phyloP scores from a whole-genome alignment of 2,113 vertebrate species.

The Pleuronectes platessa region DNA sequence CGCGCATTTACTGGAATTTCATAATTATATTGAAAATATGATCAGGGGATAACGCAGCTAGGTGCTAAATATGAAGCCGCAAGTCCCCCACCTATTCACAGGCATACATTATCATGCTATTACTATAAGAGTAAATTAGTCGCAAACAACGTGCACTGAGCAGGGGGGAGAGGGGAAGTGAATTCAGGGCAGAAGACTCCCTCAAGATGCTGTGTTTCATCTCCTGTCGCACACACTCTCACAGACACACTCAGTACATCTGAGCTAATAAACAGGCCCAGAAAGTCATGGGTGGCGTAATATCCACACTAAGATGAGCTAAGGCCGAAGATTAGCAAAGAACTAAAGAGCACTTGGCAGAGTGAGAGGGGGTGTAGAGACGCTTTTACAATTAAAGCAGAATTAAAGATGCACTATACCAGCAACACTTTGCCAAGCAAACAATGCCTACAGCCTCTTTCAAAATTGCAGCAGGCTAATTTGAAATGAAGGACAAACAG shows the following conservation, averaged over 20 bases:
- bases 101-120: slow-evolving; percentile 71
- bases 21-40: slow-evolving; percentile 78
- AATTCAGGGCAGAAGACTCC: slow-evolving; percentile 14
- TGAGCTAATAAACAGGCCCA: slow-evolving; percentile 68
- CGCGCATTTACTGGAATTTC: slow-evolving; percentile 74
- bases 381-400: slow-evolving; percentile 78
- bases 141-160: background rate
- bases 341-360: slow-evolving; percentile 80
- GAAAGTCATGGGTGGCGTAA: slow-evolving; percentile 67
- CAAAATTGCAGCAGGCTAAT: slow-evolving; percentile 85
- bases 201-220: slow-evolving; percentile 35
- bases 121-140: slow-evolving; percentile 58
- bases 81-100: slow-evolving; percentile 60
- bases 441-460: slow-evolving; percentile 84
- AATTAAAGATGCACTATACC: slow-evolving; percentile 85
- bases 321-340: slow-evolving; percentile 75
- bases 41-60: slow-evolving; percentile 70
- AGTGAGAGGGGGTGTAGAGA: slow-evolving; percentile 52
- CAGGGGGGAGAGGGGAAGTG: background rate
- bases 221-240: slow-evolving; percentile 10
- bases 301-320: slow-evolving; percentile 68
- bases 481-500: slow-evolving; percentile 87
- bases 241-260: slow-evolving; percentile 10
- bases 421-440: slow-evolving; percentile 83
- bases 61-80: slow-evolving; percentile 73